A percentile compares a stretch with the other conserved stretches of the same genome.
These are phyloP conservation scores for Dolichallabes microphthalmus DNA, from an alignment of 2,113 vertebrate species.

Conservation along the genomic window DNA sequence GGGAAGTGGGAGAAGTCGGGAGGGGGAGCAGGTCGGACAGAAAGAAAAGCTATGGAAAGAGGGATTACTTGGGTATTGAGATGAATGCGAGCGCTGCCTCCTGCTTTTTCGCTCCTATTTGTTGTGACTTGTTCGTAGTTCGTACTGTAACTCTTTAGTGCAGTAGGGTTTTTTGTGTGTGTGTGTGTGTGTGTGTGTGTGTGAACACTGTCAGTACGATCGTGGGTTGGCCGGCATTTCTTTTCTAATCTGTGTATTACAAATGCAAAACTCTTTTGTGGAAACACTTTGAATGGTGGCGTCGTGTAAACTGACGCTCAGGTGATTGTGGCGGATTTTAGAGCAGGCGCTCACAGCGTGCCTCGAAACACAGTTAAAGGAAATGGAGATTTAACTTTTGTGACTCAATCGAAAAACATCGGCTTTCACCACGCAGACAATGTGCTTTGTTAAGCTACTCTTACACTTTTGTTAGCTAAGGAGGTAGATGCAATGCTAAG, in stretches of 20 bases:
- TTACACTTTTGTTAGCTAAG: background rate
- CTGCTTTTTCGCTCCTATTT: constrained; percentile 25
- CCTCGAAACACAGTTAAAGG: background rate
- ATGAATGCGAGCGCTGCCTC: constrained; percentile 8
- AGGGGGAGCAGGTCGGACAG: constrained; percentile 24
- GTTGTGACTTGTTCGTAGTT: constrained; percentile 24
- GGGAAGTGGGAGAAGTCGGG: background rate
- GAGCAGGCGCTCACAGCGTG: background rate
- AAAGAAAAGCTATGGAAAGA: constrained; percentile 32
- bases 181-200: no score
- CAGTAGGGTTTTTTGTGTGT: background rate
- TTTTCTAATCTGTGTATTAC: background rate
- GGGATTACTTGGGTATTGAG: constrained; percentile 13
- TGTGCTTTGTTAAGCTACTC: no score
- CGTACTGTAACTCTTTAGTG: constrained; percentile 12
- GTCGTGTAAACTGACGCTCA: background rate
- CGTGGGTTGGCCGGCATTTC: background rate
- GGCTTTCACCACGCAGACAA: background rate
- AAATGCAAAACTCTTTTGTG: constrained; percentile 19
- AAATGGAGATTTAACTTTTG: background rate
- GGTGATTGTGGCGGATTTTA: background rate
- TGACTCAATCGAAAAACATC: background rate
- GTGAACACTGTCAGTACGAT: background rate
- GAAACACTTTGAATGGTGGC: constrained; percentile 3
- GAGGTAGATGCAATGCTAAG: background rate